Evolutionary conservation across 2,888 invertebrate species (phyloP).

Genomic region (Caradrina clavipalpis): DNA sequence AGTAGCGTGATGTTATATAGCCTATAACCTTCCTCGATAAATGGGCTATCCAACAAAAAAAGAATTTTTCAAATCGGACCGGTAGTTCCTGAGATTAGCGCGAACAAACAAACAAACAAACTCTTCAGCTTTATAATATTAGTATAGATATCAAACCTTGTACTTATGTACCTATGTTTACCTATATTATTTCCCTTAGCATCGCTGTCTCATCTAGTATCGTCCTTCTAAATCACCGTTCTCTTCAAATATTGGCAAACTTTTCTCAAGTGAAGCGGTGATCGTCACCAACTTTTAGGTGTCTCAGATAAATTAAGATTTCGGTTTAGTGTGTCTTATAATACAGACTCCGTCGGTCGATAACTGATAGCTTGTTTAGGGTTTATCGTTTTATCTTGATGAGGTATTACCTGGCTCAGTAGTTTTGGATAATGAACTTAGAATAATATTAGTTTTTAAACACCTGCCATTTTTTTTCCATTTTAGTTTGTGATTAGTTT

Average conservation of each 20-base stretch:
- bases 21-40: no score
- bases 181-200: no score
- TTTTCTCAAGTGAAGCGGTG: conserved; percentile 63
- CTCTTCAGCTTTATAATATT: no score
- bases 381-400: conserved; percentile 32
- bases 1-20: no score
- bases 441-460: not conserved
- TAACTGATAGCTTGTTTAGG: conserved; percentile 47
- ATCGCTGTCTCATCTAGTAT: conserved; percentile 44
- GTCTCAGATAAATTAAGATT: conserved; percentile 77
- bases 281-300: conserved; percentile 73
- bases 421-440: conserved; percentile 2
- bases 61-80: no score
- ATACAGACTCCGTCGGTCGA: conserved; percentile 60
- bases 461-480: no score
- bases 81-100: no score
- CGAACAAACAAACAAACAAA: no score
- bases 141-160: not conserved
- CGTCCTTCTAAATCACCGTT: conserved; percentile 33
- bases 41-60: no score
- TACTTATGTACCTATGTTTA: not conserved
- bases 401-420: conserved; percentile 2
- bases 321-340: conserved; percentile 66
- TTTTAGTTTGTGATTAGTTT: no score
- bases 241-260: conserved; percentile 81